phyloP scores from a whole-genome alignment of 2,797 vertebrate genomes.

The Diceros bicornis region DNA sequence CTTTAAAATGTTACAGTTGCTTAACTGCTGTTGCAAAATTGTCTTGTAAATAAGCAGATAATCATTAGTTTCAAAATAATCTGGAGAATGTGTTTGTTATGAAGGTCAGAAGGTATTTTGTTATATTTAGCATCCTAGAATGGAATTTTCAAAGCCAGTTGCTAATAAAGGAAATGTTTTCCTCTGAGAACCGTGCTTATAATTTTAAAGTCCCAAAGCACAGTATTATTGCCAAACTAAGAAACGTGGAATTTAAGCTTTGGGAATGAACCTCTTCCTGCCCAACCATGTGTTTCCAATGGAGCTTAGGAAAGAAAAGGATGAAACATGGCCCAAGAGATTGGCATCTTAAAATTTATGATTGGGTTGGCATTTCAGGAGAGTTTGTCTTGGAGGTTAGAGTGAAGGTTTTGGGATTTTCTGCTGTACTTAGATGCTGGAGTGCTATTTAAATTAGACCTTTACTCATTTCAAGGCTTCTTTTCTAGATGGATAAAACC shows the following conservation, averaged over 20 bases:
- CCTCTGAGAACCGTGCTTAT: slow-evolving; percentile 75
- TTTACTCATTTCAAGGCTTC: slow-evolving; percentile 30
- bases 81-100: slow-evolving; percentile 80
- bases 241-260: slow-evolving; percentile 69
- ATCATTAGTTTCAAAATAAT: slow-evolving; percentile 73
- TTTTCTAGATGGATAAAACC: slow-evolving; percentile 39
- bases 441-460: slow-evolving; percentile 56
- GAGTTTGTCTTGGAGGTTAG: slow-evolving; percentile 57
- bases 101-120: slow-evolving; percentile 74
- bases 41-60: slow-evolving; percentile 56
- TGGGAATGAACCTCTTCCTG: slow-evolving; percentile 8
- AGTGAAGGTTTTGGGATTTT: slow-evolving; percentile 39
- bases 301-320: slow-evolving; percentile 46
- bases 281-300: slow-evolving; percentile 12
- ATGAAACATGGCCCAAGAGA: slow-evolving; percentile 6
- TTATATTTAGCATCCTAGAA: slow-evolving; percentile 82
- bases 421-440: neutral
- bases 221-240: slow-evolving; percentile 70
- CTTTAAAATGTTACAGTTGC: slow-evolving; percentile 68
- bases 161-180: slow-evolving; percentile 83
- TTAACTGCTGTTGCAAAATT: slow-evolving; percentile 49
- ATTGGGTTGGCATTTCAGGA: slow-evolving; percentile 43
- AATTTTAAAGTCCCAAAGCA: slow-evolving; percentile 74
- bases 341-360: slow-evolving; percentile 31
- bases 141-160: slow-evolving; percentile 76